Percentiles rank a stretch among this genome's conserved stretches.
phyloP scores from a whole-genome alignment of 2,113 vertebrate genomes.

The Hydrolagus affinis region DNA sequence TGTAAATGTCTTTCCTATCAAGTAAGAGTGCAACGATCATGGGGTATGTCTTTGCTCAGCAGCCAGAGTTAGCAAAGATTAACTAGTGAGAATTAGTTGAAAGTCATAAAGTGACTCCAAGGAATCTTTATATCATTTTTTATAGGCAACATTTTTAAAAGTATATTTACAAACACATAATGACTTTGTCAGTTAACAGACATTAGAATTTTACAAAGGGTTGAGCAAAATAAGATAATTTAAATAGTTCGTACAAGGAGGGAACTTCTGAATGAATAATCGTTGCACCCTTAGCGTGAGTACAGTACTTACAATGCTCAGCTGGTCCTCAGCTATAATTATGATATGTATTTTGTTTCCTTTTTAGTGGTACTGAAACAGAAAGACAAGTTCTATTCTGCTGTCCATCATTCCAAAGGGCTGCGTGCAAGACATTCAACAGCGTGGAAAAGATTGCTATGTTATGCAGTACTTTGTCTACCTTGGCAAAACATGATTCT shows the following conservation, averaged over 20 bases:
- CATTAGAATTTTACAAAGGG: background rate
- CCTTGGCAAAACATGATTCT: background rate
- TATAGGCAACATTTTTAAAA: background rate
- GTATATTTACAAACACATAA: constrained; percentile 2
- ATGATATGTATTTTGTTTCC: background rate
- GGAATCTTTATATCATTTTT: constrained; percentile 9
- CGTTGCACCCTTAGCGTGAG: background rate
- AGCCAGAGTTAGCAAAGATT: background rate
- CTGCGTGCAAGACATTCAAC: background rate
- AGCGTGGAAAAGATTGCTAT: background rate
- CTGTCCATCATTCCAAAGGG: constrained; percentile 3
- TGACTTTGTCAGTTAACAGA: constrained; percentile 13
- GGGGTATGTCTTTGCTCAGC: background rate
- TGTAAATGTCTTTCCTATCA: constrained; percentile 16
- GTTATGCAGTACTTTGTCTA: background rate
- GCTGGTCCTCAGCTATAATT: background rate
- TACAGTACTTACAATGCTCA: constrained; percentile 3
- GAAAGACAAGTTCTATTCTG: background rate
- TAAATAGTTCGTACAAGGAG: background rate
- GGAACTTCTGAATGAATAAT: background rate
- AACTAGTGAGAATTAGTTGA: background rate
- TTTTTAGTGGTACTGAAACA: background rate
- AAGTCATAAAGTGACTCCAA: constrained; percentile 14
- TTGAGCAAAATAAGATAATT: constrained; percentile 11
- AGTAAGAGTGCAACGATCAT: constrained; percentile 19